Base-by-base conservation (phyloP, 2,888 invertebrate genomes). In the Thelaira solivaga region DNA sequence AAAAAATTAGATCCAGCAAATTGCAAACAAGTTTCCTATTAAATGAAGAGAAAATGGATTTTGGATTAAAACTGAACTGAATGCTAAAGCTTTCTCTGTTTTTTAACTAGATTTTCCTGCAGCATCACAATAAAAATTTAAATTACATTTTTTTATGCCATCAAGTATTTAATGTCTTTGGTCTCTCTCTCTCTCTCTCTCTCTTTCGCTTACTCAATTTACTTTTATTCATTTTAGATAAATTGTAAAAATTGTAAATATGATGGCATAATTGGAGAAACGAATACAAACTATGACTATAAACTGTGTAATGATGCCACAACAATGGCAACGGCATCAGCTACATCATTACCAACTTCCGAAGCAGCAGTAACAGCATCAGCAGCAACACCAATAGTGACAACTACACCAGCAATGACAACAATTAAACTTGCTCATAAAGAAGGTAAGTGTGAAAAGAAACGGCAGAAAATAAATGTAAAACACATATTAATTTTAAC, bases 221-320 rank as follows among this genome's bases (percentile, higher is more conserved):
- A n/a, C n/a, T n/a, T 84, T 29, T 36, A 24, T 75, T 31, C 67
- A n/a, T 81, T 72, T 64, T 64, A 89, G 89, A 80, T 85, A 75
- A 86, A 84, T 80, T 89, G 88, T 81, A 88, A 85, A 81, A 82
- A 84, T 81, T 89, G 89, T 83, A 88, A 88, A 83, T 89, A 88
- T 77, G 88, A 89, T 82, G 84, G 84, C 67, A 84, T 88, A 61
- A 84, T 84, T 76, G 85, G 83, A 29, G 88, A 89, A 76, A 85
- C 86, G 31, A 87, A 84, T 81, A 81, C 85, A 22, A 86, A 83
- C 49, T 88, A 85, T 67, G 87, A 88, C 65, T 88, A 72, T 81
- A 47, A 76, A 55, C 51, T 55, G 61, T 75, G 67, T 75, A 67
- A 75, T 61, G 67, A 75, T 75, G 36, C 80, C 74, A 65, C 82